These are phyloP conservation scores for Micronisus gabar DNA, from an alignment of 2,113 vertebrate species.

Conservation along the genomic window DNA sequence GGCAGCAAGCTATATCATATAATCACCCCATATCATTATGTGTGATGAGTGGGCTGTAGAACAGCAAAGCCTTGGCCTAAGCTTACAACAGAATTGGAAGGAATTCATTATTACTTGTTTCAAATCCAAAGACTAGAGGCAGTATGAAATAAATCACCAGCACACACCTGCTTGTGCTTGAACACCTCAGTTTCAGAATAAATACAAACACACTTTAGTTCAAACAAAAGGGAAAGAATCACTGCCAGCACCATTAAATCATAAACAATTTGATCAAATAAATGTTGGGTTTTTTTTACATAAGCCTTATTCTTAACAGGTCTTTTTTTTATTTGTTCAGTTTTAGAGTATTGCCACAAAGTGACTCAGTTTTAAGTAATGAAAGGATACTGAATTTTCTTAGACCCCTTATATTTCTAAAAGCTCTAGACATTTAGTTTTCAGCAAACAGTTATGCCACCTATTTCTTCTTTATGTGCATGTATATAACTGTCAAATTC, in stretches of 20 bases:
- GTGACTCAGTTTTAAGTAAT: not conserved
- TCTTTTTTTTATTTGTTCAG: not conserved
- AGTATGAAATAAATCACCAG: not conserved
- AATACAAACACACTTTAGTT: not conserved
- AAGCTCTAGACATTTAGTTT: not conserved
- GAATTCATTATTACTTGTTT: not conserved
- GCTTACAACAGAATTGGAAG: not conserved
- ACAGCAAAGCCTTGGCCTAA: not conserved
- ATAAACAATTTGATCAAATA: not conserved
- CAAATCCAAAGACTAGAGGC: not conserved
- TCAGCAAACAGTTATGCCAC: not conserved
- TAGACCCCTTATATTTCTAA: not conserved
- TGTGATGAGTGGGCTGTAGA: not conserved
- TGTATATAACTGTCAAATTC: not conserved
- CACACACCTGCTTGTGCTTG: not conserved
- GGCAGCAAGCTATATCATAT: not conserved
- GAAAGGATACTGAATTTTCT: not conserved
- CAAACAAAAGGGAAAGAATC: not conserved
- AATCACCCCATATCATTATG: not conserved
- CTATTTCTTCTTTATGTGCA: not conserved
- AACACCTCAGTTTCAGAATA: not conserved
- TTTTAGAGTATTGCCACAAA: not conserved
- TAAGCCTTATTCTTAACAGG: not conserved
- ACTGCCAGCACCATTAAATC: not conserved
- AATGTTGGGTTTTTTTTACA: not conserved